Evolutionary conservation across 1,140 invertebrate genomes (phyloP).

Genomic region (Metopolophium dirhodum): DNA sequence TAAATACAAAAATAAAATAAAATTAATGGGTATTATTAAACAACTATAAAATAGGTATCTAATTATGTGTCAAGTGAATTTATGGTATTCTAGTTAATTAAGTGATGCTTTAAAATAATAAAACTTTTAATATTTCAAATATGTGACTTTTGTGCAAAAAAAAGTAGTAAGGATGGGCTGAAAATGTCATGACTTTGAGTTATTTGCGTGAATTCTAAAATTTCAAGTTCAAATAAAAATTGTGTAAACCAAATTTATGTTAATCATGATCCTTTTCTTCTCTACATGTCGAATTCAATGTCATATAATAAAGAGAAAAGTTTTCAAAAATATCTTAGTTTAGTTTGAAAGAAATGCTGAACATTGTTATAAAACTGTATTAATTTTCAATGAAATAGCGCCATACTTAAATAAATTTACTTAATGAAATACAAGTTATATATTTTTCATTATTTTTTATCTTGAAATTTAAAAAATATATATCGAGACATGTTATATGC

Average conservation of each 20-base stretch:
- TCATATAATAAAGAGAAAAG: no score
- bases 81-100: background rate
- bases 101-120: conserved; percentile 37
- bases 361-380: background rate
- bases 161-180: conserved; percentile 51
- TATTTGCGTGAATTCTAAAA: background rate
- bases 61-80: conserved; percentile 20
- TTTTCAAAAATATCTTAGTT: no score
- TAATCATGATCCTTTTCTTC: background rate
- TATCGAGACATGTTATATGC: background rate
- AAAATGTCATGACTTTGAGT: background rate
- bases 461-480: background rate
- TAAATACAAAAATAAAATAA: background rate
- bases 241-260: background rate
- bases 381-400: background rate
- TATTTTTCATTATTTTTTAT: background rate
- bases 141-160: conserved; percentile 48
- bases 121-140: conserved; percentile 9
- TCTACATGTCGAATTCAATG: background rate
- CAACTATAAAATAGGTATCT: background rate
- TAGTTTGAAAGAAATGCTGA: background rate
- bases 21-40: background rate
- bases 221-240: background rate
- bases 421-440: background rate
- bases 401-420: background rate